Conservation (phyloP, 2,797 vertebrate species). For the Ambastaia sidthimunki region DNA sequence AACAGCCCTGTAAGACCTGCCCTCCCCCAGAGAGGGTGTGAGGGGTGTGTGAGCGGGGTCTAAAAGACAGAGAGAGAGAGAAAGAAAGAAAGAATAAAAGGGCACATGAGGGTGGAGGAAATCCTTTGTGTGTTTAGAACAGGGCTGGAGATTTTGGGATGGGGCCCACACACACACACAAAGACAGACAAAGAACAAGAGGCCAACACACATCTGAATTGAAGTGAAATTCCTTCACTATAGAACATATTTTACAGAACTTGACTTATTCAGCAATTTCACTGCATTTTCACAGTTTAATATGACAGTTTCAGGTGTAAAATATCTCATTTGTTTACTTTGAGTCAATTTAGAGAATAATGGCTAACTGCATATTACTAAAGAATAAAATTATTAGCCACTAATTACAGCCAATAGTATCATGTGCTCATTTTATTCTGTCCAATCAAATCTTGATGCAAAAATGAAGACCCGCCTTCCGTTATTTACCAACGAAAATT, state of each 20-base stretch:
- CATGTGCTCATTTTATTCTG: no score
- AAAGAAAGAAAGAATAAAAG: conserved; percentile 35
- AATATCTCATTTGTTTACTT: neutral
- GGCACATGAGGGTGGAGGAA: conserved; percentile 55
- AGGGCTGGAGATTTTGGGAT: conserved; percentile 33
- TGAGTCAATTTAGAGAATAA: neutral
- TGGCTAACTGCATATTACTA: no score
- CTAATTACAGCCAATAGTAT: neutral
- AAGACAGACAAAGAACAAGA: conserved; percentile 32
- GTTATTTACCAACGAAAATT: no score
- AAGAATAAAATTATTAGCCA: neutral
- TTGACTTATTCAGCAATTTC: no score
- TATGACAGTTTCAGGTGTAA: neutral
- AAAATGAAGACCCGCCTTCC: neutral
- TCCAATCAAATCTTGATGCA: neutral
- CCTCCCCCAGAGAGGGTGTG: conserved; percentile 54
- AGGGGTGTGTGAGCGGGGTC: conserved; percentile 31
- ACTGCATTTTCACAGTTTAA: neutral
- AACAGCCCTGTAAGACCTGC: conserved; percentile 66
- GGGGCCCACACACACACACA: conserved; percentile 37
- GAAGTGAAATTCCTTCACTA: conserved; percentile 33
- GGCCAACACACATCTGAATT: conserved; percentile 29
- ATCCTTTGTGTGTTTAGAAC: conserved; percentile 37
- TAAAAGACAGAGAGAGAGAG: conserved; percentile 12
- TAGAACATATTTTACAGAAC: neutral